phyloP scores from a whole-genome alignment of 2,888 invertebrate genomes.

The Megastigmus dorsalis region DNA sequence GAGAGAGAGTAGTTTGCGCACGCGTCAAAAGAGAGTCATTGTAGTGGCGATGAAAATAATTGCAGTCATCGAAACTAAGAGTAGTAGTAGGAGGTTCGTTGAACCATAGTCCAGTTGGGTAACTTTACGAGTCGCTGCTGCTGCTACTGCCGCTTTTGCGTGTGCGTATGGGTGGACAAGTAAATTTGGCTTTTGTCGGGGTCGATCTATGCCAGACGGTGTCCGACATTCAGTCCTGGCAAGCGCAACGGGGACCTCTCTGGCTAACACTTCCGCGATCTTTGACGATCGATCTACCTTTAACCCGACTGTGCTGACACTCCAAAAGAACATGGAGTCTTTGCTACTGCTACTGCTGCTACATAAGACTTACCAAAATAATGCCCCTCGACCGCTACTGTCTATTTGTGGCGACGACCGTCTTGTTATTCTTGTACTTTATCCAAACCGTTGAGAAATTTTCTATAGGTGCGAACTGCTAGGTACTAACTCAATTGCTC shows the following conservation, averaged over 20 bases:
- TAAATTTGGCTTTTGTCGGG: slow-evolving; percentile 59
- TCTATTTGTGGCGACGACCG: too few relatives aligned
- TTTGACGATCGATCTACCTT: slow-evolving; percentile 40
- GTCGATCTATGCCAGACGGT: slow-evolving; percentile 57
- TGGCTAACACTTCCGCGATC: slow-evolving; percentile 54
- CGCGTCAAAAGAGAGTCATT: slow-evolving; percentile 26
- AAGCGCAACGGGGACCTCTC: not conserved
- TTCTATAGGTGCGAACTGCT: too few relatives aligned
- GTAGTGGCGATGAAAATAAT: slow-evolving; percentile 39
- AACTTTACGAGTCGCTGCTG: slow-evolving; percentile 13
- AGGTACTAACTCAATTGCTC: too few relatives aligned
- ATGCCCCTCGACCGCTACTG: too few relatives aligned
- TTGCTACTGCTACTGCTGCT: too few relatives aligned
- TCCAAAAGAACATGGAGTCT: slow-evolving; percentile 29
- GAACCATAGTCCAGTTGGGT: slow-evolving; percentile 27
- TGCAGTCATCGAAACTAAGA: slow-evolving; percentile 25
- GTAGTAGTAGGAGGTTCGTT: slow-evolving; percentile 8
- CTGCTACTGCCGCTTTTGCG: too few relatives aligned
- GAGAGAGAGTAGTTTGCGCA: slow-evolving; percentile 2
- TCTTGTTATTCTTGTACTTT: too few relatives aligned
- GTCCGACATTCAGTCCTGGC: slow-evolving; percentile 54
- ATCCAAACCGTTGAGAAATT: too few relatives aligned
- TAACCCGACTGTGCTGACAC: not conserved
- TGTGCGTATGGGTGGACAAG: slow-evolving; percentile 51
- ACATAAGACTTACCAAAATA: too few relatives aligned